Evolutionary conservation across 1,140 invertebrate genomes (phyloP).

Genomic region (Bombus superbus): DNA sequence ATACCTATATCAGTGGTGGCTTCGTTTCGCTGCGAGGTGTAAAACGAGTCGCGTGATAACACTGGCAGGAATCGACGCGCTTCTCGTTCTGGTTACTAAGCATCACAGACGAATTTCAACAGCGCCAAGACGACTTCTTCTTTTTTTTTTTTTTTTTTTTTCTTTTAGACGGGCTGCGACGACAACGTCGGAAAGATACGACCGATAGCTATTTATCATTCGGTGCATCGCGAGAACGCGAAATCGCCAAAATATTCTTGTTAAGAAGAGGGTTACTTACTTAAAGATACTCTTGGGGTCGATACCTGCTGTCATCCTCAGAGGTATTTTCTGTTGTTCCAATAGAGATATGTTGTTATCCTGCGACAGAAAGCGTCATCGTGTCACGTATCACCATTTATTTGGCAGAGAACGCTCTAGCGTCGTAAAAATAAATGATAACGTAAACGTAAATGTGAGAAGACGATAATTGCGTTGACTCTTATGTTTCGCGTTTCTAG

Average conservation of each 20-base stretch:
- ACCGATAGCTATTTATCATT: neutral
- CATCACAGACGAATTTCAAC: conserved; percentile 35
- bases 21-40: conserved; percentile 52
- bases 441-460: neutral
- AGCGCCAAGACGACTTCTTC: neutral
- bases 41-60: conserved; percentile 60
- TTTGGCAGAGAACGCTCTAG: neutral
- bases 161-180: neutral
- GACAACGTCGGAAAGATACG: neutral
- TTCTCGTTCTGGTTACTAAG: conserved; percentile 10
- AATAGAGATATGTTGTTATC: conserved; percentile 82
- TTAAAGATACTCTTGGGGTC: conserved; percentile 88
- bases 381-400: neutral
- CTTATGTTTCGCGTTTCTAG: neutral
- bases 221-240: neutral
- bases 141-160: neutral
- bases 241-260: neutral
- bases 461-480: neutral
- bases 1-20: conserved; percentile 49
- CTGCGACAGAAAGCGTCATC: conserved; percentile 63
- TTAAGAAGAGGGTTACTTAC: conserved; percentile 81
- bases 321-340: conserved; percentile 83
- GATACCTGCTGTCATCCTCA: conserved; percentile 82
- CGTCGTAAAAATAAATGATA: neutral
- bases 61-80: conserved; percentile 32